Conservation (phyloP, 2,888 invertebrate species). For the Alloscopus bannaensis region DNA sequence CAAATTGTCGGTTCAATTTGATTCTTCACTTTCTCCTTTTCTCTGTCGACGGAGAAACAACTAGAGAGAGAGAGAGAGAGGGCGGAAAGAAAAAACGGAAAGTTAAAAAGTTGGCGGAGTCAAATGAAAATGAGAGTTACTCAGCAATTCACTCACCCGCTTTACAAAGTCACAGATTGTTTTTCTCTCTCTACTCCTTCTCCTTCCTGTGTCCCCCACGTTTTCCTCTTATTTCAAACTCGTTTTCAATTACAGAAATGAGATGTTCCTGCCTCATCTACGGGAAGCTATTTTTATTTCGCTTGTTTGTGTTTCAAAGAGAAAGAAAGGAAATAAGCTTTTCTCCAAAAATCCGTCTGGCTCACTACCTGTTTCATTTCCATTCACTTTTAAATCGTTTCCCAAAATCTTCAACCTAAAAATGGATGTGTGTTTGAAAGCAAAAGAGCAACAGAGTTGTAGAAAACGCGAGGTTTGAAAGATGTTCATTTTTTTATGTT, state of each 20-base stretch:
- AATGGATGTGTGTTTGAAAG: not conserved
- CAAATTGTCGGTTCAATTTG: not conserved
- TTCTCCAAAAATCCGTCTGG: too few species aligned
- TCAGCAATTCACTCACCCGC: too few species aligned
- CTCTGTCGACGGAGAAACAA: too few species aligned
- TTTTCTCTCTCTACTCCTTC: not conserved
- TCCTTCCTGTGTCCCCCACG: not conserved
- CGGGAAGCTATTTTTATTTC: too few species aligned
- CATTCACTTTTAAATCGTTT: not conserved
- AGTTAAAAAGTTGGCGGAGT: too few species aligned
- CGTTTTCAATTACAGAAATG: not conserved
- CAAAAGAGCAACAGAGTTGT: not conserved
- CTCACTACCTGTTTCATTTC: too few species aligned
- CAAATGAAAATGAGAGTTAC: too few species aligned
- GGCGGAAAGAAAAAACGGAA: not conserved
- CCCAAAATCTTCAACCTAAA: not conserved
- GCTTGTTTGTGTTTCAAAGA: too few species aligned
- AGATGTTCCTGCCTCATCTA: not conserved
- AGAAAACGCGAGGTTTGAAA: too few species aligned
- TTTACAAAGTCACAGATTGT: not conserved
- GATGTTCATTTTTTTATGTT: too few species aligned
- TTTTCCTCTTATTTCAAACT: not conserved
- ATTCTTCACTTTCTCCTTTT: not conserved
- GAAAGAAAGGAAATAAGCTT: too few species aligned
- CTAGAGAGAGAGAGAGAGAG: too few species aligned